A percentile compares a stretch with the other conserved stretches of the same genome.
phyloP scores from a whole-genome alignment of 2,113 vertebrate genomes.

The Lepidothrix coronata region DNA sequence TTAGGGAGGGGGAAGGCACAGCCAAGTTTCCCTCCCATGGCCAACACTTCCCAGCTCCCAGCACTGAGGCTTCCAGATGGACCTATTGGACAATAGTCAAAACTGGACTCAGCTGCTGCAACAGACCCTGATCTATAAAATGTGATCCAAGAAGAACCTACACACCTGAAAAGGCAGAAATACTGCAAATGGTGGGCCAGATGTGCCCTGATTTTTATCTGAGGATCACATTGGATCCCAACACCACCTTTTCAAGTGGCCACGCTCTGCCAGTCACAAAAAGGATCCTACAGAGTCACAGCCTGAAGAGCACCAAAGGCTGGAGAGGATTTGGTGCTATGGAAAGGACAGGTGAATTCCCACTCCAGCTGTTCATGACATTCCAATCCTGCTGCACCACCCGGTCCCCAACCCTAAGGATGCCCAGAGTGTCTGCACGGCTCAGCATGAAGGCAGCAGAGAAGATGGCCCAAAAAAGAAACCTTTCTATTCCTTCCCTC shows the following conservation, averaged over 20 bases:
- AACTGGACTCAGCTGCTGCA: not conserved
- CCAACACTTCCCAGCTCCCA: not conserved
- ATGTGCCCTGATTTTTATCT: not conserved
- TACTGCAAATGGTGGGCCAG: not conserved
- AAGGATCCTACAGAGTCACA: not conserved
- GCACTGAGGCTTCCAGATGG: not conserved
- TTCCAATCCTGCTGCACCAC: not conserved
- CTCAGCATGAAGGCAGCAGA: not conserved
- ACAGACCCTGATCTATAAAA: not conserved
- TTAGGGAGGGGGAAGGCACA: not conserved
- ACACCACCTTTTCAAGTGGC: not conserved
- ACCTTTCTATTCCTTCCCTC: constrained; percentile 38
- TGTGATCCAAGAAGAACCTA: not conserved
- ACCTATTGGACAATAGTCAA: not conserved
- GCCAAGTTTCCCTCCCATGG: not conserved
- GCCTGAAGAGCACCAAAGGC: not conserved
- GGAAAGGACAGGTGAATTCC: not conserved
- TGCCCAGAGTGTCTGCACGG: not conserved
- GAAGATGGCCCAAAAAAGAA: not conserved
- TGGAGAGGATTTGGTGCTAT: not conserved
- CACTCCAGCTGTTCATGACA: not conserved
- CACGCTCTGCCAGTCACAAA: not conserved
- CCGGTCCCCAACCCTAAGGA: not conserved
- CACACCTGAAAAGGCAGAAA: not conserved
- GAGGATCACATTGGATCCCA: not conserved